Percentiles rank a stretch among this genome's conserved stretches.
Evolutionary conservation across 2,797 vertebrate species (phyloP).

Genomic region (Orientallactaga sibirica): DNA sequence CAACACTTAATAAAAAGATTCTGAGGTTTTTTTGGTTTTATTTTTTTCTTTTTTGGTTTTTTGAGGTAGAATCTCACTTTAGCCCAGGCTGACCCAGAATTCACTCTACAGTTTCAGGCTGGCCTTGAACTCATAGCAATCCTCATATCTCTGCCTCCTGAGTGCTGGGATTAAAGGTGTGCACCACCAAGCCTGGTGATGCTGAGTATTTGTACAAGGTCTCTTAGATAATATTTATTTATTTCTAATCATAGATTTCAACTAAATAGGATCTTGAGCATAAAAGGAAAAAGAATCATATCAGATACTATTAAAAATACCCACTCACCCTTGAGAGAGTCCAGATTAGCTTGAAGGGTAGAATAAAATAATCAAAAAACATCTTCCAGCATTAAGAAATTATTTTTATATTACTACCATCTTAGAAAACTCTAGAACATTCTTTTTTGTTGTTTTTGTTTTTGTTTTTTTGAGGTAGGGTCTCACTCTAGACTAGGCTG

Average conservation of each 20-base stretch:
- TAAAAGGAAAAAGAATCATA: not conserved
- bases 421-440: conserved; percentile 6
- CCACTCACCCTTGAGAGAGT: conserved; percentile 14
- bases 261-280: not conserved
- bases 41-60: no score
- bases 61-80: no score
- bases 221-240: conserved; percentile 36
- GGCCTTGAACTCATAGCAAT: no score
- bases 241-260: conserved; percentile 5
- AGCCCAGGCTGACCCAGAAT: no score
- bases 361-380: not conserved
- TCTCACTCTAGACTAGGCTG: no score
- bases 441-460: no score
- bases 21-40: not conserved
- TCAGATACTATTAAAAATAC: not conserved
- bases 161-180: no score
- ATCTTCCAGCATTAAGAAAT: conserved; percentile 14
- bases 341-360: not conserved
- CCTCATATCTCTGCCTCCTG: no score
- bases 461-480: no score
- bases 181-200: no score
- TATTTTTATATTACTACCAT: conserved; percentile 22
- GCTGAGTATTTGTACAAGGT: not conserved
- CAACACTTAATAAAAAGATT: not conserved
- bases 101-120: no score